Evolutionary conservation across 2,888 invertebrate genomes (phyloP).

Genomic region (Lapara coniferarum): DNA sequence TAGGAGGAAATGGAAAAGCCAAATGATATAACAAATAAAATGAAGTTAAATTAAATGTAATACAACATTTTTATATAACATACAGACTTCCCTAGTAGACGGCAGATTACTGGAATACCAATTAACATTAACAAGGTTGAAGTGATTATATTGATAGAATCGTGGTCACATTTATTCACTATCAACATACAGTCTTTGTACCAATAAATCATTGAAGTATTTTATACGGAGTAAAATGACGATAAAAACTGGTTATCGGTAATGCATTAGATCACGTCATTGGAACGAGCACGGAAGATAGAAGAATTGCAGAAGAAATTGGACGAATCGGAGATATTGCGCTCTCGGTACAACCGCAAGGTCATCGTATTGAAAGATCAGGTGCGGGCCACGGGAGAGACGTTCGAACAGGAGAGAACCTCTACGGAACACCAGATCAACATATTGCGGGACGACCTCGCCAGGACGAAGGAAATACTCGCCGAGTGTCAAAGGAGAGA

Average conservation of each 20-base stretch:
- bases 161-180: conserved; percentile 59
- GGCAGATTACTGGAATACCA: conserved; percentile 58
- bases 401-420: conserved; percentile 87
- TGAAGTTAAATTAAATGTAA: too few species aligned
- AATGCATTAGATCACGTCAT: conserved; percentile 87
- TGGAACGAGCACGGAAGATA: conserved; percentile 92
- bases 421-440: conserved; percentile 87
- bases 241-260: conserved; percentile 19
- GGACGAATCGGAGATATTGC: conserved; percentile 90
- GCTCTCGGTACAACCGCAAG: conserved; percentile 89
- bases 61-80: too few species aligned
- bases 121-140: conserved; percentile 63
- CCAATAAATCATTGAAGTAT: conserved; percentile 21
- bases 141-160: conserved; percentile 60
- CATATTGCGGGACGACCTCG: conserved; percentile 89
- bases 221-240: conserved; percentile 3
- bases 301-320: conserved; percentile 92
- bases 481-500: conserved; percentile 90
- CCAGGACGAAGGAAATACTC: conserved; percentile 88
- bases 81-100: conserved; percentile 30
- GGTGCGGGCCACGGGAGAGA: conserved; percentile 86
- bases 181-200: conserved; percentile 31
- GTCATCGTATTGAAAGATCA: conserved; percentile 89
- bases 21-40: too few species aligned
- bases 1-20: too few species aligned